Base-by-base conservation (phyloP, 2,113 vertebrate species). In the Pelecanus crispus region DNA sequence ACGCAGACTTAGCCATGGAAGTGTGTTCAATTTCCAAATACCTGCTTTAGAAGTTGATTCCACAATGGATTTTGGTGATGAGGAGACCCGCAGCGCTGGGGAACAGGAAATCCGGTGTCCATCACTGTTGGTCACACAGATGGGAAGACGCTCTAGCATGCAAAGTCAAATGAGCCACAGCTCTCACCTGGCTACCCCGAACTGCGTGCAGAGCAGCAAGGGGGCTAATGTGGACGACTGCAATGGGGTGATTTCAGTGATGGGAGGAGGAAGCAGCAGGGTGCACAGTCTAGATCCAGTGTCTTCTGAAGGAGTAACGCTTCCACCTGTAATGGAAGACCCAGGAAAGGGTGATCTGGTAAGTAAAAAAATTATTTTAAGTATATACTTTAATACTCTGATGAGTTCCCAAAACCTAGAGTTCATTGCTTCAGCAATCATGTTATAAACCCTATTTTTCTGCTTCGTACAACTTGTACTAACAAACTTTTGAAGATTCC, bases 1-100 rank as follows among this genome's bases (percentile, higher is more conserved):
- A 3, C 98, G 98, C 44, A 97, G 98, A 14, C 97, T 97, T 84
- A 99, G 99, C 87, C 98, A 99, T 5, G 97, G 98, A 10, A 99
- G 98, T 22, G 94, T 99, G 58, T 99, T 99, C 83, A 99, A 97
- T 92, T 99, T 99, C 97, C 98, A 98, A 3, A 91, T 95, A 44
- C 97, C 98, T 6, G 6, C 92, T 4, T 6, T 15, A 31, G 98
- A 98, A 40, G 65, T 90, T 2, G 98, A 96, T 8, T 98, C 98
- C 1, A 97, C 98, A 58, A 90, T 52, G 0, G 98, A 99, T 26
- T 97, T 98, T 9, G 91, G 98, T 0, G 98, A 98, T 1, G 98
- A 99, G 11, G 99, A 99, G 70, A 98, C 94, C 75, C 97, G 52
- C 59, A 96, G 97, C 7, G 87, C 96, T 0, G 97, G 98, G 3